Evolutionary conservation across 2,113 vertebrate genomes (phyloP), one percentile per base, ranked within the genome.

Genomic region (Nematolebias whitei): DNA sequence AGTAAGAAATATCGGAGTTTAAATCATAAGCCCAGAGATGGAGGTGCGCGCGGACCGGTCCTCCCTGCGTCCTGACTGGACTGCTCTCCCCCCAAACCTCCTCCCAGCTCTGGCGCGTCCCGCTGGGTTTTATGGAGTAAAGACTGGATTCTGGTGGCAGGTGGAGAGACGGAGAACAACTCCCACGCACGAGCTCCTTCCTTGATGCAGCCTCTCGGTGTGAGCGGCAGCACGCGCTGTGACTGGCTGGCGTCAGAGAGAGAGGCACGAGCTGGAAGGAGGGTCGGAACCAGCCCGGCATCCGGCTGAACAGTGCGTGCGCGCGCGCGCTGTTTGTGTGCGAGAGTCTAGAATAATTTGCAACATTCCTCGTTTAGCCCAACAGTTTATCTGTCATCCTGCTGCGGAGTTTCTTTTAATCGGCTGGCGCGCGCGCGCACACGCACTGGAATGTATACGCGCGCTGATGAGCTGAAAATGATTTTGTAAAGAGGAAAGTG

Each of bases 151-250:
- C 63, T 76, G 83, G 83, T 77, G 84, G 57, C 16, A 81, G 78
- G 73, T 74, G 48, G 68, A 76, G 63, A 47, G 60, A 50, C n/a
- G 59, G 67, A 60, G 78, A 82, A 59, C 53, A 66, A 87, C 89
- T 91, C 90, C 89, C 82, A 91, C 90, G 87, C 89, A 71, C 43
- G 32, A 49, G 56, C 43, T 63, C 64, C 75, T 65, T 77, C 57
- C 71, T 51, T 47, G 81, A 69, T 72, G 80, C 85, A 66, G 58
- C 69, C 77, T 52, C 71, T 23, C 73, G 19, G 76, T 65, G 63
- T 20, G 68, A 40, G 22, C 64, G 8, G 68, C 64, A 12, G 68
- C n/a, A 5, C 32, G 5, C 2, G 57, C 80, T 73, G 84, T 61
- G 79, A 68, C 83, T 67, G 79, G 41, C 74, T 89, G 75, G 75